Evolutionary conservation across 2,113 vertebrate genomes (phyloP).

Genomic region (Tychaedon coryphoeus): DNA sequence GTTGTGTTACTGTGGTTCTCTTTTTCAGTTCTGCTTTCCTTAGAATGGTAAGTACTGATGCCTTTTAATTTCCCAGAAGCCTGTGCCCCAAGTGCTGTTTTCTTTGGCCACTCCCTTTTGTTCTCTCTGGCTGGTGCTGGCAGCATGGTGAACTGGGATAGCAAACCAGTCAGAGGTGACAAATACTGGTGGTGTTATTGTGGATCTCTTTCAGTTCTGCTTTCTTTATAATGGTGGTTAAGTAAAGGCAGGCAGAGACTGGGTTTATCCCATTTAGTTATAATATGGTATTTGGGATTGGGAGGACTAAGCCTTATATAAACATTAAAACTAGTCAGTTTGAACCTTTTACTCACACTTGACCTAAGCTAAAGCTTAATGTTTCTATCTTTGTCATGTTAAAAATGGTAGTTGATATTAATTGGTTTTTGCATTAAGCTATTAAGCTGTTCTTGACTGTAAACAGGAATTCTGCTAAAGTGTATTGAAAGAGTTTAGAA

Average conservation of each 20-base stretch:
- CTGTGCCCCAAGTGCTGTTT: not conserved
- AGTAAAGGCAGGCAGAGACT: not conserved
- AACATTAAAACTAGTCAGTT: not conserved
- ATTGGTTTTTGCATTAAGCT: not conserved
- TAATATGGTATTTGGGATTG: not conserved
- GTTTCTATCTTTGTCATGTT: not conserved
- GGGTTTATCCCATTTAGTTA: not conserved
- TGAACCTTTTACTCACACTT: not conserved
- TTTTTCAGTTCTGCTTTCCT: slow-evolving; percentile 2
- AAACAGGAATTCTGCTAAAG: not conserved
- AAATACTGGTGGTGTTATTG: not conserved
- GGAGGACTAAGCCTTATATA: not conserved
- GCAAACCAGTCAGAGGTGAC: not conserved
- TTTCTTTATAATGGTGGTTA: not conserved
- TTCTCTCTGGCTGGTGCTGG: not conserved
- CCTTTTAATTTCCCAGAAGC: not conserved
- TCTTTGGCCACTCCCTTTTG: not conserved
- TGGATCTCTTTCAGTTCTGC: not conserved
- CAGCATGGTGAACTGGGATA: not conserved
- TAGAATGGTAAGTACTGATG: not conserved
- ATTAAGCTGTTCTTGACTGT: not conserved
- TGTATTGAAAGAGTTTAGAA: not conserved
- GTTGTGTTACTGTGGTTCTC: not conserved
- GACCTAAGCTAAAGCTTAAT: not conserved
- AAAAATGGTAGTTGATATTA: not conserved